Evolutionary conservation across 2,888 invertebrate species (phyloP).

Genomic region (Ennomos erosarius): DNA sequence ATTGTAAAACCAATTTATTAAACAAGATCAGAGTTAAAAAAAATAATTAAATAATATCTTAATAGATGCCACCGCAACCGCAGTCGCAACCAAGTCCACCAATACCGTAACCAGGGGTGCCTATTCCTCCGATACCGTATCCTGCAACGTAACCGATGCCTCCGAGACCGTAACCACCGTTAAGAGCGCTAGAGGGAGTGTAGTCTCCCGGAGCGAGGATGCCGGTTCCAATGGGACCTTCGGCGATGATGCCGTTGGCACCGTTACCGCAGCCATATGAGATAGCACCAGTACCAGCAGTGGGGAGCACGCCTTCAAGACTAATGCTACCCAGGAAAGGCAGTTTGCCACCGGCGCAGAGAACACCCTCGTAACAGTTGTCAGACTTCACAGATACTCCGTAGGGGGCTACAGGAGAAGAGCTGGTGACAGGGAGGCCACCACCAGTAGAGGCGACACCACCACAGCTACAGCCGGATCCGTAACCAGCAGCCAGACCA

Average conservation of each 20-base stretch:
- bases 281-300: conserved; percentile 50
- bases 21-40: no score
- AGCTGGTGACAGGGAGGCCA: conserved; percentile 47
- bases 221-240: conserved; percentile 35
- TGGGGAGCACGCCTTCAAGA: conserved; percentile 51
- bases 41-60: neutral
- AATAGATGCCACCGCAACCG: conserved; percentile 23
- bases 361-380: conserved; percentile 48
- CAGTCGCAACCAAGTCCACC: conserved; percentile 19
- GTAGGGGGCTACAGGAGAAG: conserved; percentile 47
- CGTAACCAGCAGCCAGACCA: conserved; percentile 14
- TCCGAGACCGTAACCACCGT: conserved; percentile 32
- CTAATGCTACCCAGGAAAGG: conserved; percentile 55
- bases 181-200: conserved; percentile 9
- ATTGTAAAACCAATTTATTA: no score
- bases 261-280: conserved; percentile 54
- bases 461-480: conserved; percentile 25
- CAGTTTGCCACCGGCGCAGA: conserved; percentile 51
- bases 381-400: conserved; percentile 56
- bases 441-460: conserved; percentile 45
- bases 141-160: conserved; percentile 20
- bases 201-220: conserved; percentile 13
- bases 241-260: conserved; percentile 45
- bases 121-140: conserved; percentile 25
- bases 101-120: conserved; percentile 16